phyloP scores from a whole-genome alignment of 1,140 invertebrate species.

The Penaeus indicus region DNA sequence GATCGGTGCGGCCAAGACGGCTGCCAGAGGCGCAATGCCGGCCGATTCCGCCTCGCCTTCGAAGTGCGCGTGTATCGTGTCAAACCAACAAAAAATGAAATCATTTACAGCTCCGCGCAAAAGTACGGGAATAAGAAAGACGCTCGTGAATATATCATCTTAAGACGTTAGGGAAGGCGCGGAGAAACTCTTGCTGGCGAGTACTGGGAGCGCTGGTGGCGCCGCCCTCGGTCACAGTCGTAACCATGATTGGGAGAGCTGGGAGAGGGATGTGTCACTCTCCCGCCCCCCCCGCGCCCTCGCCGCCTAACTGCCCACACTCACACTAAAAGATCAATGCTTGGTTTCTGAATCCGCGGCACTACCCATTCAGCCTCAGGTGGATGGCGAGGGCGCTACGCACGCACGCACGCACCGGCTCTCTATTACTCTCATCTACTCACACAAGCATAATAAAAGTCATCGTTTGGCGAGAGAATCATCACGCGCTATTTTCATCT shows the following conservation, averaged over 20 bases:
- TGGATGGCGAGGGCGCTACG: no score
- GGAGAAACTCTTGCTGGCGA: conserved; percentile 37
- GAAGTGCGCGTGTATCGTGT: background rate
- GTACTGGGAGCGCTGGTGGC: conserved; percentile 47
- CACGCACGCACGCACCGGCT: no score
- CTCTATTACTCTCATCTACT: no score
- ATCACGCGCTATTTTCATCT: no score
- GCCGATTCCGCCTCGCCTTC: background rate
- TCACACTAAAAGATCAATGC: conserved; percentile 52
- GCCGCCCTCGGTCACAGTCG: conserved; percentile 59
- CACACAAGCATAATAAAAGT: no score
- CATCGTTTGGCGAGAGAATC: no score
- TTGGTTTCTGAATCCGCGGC: no score
- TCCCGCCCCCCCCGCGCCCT: conserved; percentile 14
- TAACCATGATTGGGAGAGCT: conserved; percentile 23
- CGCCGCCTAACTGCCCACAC: conserved; percentile 26
- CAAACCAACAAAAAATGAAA: background rate
- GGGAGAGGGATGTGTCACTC: conserved; percentile 41
- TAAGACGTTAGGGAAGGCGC: background rate
- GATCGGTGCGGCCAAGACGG: conserved; percentile 50
- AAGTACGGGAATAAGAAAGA: background rate
- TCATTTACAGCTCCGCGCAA: no score
- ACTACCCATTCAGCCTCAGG: no score
- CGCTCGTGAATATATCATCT: background rate
- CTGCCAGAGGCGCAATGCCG: conserved; percentile 55